Evolutionary conservation across 2,797 vertebrate genomes (phyloP).

Genomic region (Rhynchonycteris naso): DNA sequence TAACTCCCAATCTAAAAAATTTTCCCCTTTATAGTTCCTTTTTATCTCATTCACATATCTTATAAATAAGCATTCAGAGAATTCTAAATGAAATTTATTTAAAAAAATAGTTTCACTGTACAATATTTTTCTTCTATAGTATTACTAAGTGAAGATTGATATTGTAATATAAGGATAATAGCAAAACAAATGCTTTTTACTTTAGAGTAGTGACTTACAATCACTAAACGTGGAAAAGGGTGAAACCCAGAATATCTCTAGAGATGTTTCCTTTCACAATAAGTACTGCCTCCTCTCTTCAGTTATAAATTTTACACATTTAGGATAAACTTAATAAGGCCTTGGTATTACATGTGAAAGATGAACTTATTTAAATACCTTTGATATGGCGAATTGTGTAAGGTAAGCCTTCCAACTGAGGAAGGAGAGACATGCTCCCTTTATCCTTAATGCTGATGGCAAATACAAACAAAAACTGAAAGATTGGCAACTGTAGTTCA

Average conservation of each 20-base stretch:
- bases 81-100: neutral
- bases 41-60: neutral
- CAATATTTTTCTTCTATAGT: neutral
- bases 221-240: neutral
- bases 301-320: constrained; percentile 37
- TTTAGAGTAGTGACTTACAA: neutral
- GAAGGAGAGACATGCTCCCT: neutral
- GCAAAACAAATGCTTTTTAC: neutral
- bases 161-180: neutral
- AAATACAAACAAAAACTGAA: neutral
- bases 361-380: constrained; percentile 45
- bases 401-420: neutral
- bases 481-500: neutral
- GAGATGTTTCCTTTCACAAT: neutral
- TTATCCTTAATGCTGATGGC: neutral
- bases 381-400: neutral
- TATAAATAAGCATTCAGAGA: constrained; percentile 23
- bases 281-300: neutral
- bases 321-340: constrained; percentile 53
- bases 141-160: neutral
- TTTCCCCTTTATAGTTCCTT: neutral
- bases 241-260: neutral
- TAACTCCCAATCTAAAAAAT: neutral
- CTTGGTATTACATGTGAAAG: neutral
- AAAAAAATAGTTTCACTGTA: neutral